Evolutionary conservation across 2,113 vertebrate genomes (phyloP).

Genomic region (Gobiocypris rarus): DNA sequence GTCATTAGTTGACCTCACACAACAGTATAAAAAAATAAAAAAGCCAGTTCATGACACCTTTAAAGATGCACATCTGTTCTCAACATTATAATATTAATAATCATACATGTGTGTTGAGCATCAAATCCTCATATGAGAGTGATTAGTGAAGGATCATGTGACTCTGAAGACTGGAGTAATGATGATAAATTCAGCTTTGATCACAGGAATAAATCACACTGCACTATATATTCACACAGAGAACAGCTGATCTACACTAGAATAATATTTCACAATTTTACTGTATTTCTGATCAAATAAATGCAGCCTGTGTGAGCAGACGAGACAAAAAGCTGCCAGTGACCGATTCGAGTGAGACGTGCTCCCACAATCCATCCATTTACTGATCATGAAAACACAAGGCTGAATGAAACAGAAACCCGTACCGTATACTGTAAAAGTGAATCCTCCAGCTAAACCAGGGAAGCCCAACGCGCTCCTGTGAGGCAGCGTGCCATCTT

Average conservation of each 20-base stretch:
- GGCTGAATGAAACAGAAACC: not conserved
- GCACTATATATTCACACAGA: not conserved
- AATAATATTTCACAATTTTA: too few species aligned
- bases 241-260: not conserved
- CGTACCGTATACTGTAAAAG: slow-evolving; percentile 89
- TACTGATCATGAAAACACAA: slow-evolving; percentile 23
- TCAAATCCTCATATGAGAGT: too few species aligned
- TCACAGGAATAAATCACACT: not conserved
- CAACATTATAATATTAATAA: too few species aligned
- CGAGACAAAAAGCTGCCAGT: too few species aligned
- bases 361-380: not conserved
- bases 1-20: too few species aligned
- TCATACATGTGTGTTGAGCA: too few species aligned
- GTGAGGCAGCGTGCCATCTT: slow-evolving; percentile 87
- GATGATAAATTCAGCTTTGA: not conserved
- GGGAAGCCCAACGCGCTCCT: slow-evolving; percentile 89
- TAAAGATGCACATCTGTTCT: too few species aligned
- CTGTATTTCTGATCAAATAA: too few species aligned
- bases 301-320: too few species aligned
- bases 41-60: too few species aligned
- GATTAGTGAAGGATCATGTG: not conserved
- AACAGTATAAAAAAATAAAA: too few species aligned
- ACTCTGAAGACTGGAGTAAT: not conserved
- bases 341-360: too few species aligned
- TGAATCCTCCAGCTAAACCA: slow-evolving; percentile 94